Base-by-base conservation (phyloP, 2,797 vertebrate species). In the Thamnophis elegans region DNA sequence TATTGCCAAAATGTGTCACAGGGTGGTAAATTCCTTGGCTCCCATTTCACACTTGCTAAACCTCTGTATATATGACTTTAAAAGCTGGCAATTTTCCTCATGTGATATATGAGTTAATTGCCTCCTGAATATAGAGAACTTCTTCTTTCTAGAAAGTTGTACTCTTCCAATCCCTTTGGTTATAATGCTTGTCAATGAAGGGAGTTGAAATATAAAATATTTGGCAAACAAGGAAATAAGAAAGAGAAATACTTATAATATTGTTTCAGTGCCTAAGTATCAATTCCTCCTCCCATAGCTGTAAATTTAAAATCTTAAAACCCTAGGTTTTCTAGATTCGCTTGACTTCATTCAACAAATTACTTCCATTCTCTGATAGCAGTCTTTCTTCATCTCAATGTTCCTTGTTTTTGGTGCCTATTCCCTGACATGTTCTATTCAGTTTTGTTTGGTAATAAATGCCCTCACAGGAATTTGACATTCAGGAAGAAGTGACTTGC, bases 31-130 rank as follows among this genome's bases (percentile, higher is more conserved):
- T 93, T 90, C 59, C 68, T 73, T 85, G 94, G 65, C 93, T 92
- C 95, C 51, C 56, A 93, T 95, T 96, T 96, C 95, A 96, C 85
- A 89, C 92, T 91, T 87, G 65, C 68, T 95, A 96, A 94, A 87
- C 55, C 93, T 55, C 26, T 32, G 56, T 94, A 92, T 95, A 93
- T 92, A 93, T 93, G 86, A 94, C 54, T 95, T 94, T 68, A 91
- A 94, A 54, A 93, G 85, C 47, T 93, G 94, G 82, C 22, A 95
- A 91, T 94, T 92, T 92, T 91, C 47, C 59, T 85, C 3, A 62
- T 11, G 59, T 90, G 88, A 93, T 32, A 47, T n/a, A 54, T 60
- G 90, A 32, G 86, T 28, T 93, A 88, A 94, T 93, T 93, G 42
- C 4, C 55, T 90, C 85, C 26, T 89, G 55, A 28, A 51, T 56